Conservation (phyloP, 2,797 vertebrate species). For the Monodelphis domestica region DNA sequence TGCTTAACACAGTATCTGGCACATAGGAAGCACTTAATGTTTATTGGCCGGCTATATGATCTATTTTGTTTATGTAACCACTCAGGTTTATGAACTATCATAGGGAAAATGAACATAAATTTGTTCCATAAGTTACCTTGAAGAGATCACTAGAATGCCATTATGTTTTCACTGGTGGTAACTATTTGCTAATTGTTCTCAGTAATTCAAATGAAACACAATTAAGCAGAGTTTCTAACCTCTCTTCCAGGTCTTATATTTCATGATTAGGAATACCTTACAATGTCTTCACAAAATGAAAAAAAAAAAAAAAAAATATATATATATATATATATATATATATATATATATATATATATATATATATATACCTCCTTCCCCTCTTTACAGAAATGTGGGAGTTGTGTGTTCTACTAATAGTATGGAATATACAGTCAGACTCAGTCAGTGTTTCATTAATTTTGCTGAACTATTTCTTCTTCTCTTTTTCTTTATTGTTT, state of each 20-base stretch:
- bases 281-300: not conserved
- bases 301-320: too few relatives aligned
- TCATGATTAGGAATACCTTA: not conserved
- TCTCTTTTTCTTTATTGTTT: not conserved
- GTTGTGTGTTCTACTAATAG: not conserved
- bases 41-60: not conserved
- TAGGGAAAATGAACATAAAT: not conserved
- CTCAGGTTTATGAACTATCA: conserved; percentile 9
- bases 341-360: too few relatives aligned
- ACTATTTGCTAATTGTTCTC: not conserved
- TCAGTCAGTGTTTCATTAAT: not conserved
- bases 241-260: not conserved
- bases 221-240: not conserved
- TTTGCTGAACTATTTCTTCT: not conserved
- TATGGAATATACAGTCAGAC: too few relatives aligned
- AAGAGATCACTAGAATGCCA: not conserved
- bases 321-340: too few relatives aligned
- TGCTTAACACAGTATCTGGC: not conserved
- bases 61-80: conserved; percentile 23
- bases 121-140: not conserved
- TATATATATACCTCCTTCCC: not conserved
- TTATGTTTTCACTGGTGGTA: not conserved
- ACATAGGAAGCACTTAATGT: not conserved
- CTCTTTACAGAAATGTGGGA: not conserved
- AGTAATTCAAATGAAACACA: conserved; percentile 6